A percentile compares a stretch with the other conserved stretches of the same genome.
These are phyloP conservation scores for Centruroides vittatus DNA, from an alignment of 1,140 invertebrate species.

Conservation along the genomic window DNA sequence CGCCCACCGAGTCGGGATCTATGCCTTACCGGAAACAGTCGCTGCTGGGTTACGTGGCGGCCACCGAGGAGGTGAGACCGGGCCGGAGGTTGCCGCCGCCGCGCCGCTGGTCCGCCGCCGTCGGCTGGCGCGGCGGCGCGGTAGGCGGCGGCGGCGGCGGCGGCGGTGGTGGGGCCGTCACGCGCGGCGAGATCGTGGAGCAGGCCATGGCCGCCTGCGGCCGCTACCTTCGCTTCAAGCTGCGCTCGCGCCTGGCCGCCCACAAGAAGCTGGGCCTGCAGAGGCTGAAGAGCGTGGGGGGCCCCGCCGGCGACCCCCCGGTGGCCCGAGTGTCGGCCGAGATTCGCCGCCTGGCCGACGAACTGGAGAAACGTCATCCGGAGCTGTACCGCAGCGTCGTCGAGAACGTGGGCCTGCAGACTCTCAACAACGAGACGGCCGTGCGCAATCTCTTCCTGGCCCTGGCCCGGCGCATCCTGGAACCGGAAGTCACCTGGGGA, in stretches of 20 bases:
- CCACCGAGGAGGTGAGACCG: no score
- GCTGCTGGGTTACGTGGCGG: no score
- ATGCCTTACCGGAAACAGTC: no score
- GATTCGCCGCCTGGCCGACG: slow-evolving; percentile 15
- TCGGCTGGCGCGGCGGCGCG: slow-evolving; percentile 5
- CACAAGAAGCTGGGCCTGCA: slow-evolving; percentile 53
- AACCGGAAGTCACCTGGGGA: slow-evolving; percentile 44
- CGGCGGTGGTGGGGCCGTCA: slow-evolving; percentile 5
- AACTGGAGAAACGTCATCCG: slow-evolving; percentile 26
- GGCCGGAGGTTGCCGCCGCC: no score
- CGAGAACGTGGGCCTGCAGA: slow-evolving; percentile 34
- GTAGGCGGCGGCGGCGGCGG: slow-evolving; percentile 20
- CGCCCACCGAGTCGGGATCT: no score
- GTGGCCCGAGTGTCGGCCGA: slow-evolving; percentile 2
- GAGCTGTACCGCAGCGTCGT: slow-evolving; percentile 42
- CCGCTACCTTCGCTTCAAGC: slow-evolving; percentile 46
- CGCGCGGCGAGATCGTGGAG: slow-evolving; percentile 23
- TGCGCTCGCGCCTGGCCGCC: slow-evolving; percentile 49
- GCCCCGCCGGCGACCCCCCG: slow-evolving; percentile 22
- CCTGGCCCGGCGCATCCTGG: slow-evolving; percentile 40
- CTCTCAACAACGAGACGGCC: slow-evolving; percentile 36
- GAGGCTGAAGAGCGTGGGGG: slow-evolving; percentile 39
- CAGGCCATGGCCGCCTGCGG: slow-evolving; percentile 46
- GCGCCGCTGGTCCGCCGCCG: no score
- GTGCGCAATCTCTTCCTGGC: slow-evolving; percentile 38